Evolutionary conservation across 2,113 vertebrate species (phyloP), one percentile per base, ranked within the genome.

Genomic region (Lophochroa leadbeateri): DNA sequence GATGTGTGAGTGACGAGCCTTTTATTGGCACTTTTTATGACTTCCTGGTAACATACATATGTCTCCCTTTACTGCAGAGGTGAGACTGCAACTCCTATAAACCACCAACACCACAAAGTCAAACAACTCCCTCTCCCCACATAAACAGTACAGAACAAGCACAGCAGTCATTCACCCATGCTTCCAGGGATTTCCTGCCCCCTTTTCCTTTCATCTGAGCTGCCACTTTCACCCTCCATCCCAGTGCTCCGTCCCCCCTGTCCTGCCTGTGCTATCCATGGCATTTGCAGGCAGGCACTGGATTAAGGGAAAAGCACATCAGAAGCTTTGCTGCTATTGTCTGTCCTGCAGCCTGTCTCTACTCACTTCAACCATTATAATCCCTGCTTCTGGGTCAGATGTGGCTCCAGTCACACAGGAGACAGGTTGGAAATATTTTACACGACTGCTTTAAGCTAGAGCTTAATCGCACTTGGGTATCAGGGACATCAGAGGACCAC

Each of bases 241-340:
- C 44, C 77, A n/a, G 33, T 7, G 18, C 46, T 28, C 57, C 1
- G 50, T 85, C 61, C 75, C 92, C 49, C 14, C 63, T n/a, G 4
- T 47, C 52, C 65, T 5, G 14, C 65, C 94, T 87, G 83, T 91
- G 92, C 97, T 96, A 79, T 95, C 96, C 94, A 13, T 47, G 82
- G 96, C 94, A 92, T 91, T 35, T 49, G 19, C 76, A 77, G 83
- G 76, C 90, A 94, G 88, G 82, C 39, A 19, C 77, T 92, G 90
- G 91, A 94, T 93, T 81, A 92, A 70, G 70, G 61, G 28, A 60
- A 88, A 86, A 69, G 78, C 78, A 90, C 1, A 0, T 63, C 52
- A 29, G 82, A 46, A 93, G 52, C 35, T 92, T 90, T 67, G 78
- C 60, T 76, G 4, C 69, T 43, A 10, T 17, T 70, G 69, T 61